Evolutionary conservation across 2,113 vertebrate genomes (phyloP), one percentile per base, ranked within the genome.

Genomic region (Scartelaos histophorus): DNA sequence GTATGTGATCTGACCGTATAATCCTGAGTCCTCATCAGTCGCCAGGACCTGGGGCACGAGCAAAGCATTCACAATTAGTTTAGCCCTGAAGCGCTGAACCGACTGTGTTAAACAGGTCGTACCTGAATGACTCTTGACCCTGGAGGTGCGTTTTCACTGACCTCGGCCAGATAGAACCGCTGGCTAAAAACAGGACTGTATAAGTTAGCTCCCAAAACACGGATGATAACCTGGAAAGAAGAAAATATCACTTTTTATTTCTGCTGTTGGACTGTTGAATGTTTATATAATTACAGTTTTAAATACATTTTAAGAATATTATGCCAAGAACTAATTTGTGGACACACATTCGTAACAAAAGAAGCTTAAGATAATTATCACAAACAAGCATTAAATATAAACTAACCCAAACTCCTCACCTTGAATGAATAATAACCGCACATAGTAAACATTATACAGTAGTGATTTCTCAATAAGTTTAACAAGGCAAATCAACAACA

Each of bases 181-280:
- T 98, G 97, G 1, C 95, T 95, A 87, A 99, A 99, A 47, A 96
- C 93, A 0, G 98, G 98, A 69, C 95, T 98, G 79, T 97, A 96
- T n/a, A 98, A 90, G 85, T 99, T 99, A 5, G 96, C 96, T 38
- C 95, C 96, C 0, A 98, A 92, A 10, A 99, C 93, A 51, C 81
- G 91, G 53, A 99, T 92, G 54, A 94, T 95, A 67, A 99, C 97
- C 91, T 92, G 80, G 2, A 25, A 54, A 84, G 49, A 38, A 43
- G 17, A 38, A 43, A 35, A n/a, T 17, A 64, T 1, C 13, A 61
- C 13, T 43, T 43, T 43, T 43, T 10, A 43, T 43, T 43, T 43
- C 9, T 43, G 13, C 13, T 56, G 13, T 51, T 51, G 16, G 19
- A 7, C 49, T 17, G 49, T 21, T 56, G n/a, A n/a, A n/a, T n/a